A percentile compares a stretch with the other conserved stretches of the same genome.
Evolutionary conservation across 2,113 vertebrate genomes (phyloP).

Genomic region (Pseudopodoces humilis): DNA sequence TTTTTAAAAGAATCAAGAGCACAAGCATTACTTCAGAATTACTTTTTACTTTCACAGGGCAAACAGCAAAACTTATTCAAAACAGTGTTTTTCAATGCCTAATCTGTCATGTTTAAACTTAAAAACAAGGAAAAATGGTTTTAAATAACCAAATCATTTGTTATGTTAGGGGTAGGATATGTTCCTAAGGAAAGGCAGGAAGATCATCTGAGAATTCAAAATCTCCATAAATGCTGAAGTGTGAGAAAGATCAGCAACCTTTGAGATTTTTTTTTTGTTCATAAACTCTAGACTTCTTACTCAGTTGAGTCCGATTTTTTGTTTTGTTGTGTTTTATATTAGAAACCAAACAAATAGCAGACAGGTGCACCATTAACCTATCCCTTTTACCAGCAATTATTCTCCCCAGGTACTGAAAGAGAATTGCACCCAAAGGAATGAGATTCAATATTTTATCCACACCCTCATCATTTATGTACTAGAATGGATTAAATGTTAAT

Average conservation of each 20-base stretch:
- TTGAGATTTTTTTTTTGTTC: neutral
- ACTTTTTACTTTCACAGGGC: neutral
- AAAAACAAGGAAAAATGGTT: neutral
- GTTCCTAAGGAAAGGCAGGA: neutral
- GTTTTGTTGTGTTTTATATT: neutral
- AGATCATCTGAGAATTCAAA: neutral
- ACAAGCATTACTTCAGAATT: neutral
- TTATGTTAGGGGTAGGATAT: neutral
- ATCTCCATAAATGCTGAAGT: neutral
- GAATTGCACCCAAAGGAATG: neutral
- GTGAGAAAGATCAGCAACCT: neutral
- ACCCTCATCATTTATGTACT: neutral
- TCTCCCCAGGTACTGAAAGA: neutral
- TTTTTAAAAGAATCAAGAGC: neutral
- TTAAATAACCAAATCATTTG: neutral
- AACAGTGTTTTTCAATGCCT: neutral
- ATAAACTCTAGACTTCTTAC: neutral
- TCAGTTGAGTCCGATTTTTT: neutral
- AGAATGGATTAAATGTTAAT: conserved; percentile 38
- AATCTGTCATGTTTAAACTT: neutral
- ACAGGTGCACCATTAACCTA: neutral
- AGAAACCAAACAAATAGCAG: neutral
- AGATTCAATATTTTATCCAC: conserved; percentile 15
- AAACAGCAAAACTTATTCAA: neutral
- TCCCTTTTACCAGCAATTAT: neutral